Conservation (phyloP, 1,140 invertebrate species). For the Medauroidea extradentata region DNA sequence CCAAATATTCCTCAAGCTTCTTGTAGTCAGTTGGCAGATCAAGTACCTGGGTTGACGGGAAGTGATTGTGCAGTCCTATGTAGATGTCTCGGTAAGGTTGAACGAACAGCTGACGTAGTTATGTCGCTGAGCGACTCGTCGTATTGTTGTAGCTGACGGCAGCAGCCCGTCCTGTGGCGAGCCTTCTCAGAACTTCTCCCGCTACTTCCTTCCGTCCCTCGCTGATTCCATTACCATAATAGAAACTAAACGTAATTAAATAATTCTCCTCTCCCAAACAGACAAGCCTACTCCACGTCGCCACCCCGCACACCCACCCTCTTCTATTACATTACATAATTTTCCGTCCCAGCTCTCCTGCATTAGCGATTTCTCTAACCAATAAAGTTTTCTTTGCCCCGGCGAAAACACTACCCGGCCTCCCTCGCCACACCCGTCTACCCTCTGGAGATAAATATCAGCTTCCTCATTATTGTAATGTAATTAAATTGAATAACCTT, state of each 20-base stretch:
- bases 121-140: too few relatives aligned
- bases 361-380: conserved; percentile 4
- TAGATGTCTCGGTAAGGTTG: too few relatives aligned
- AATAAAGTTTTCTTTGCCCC: background rate
- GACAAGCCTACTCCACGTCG: background rate
- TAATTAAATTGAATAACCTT: conserved; percentile 19
- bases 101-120: too few relatives aligned
- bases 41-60: too few relatives aligned
- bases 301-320: background rate
- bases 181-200: background rate
- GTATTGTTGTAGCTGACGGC: too few relatives aligned
- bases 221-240: conserved; percentile 20
- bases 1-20: too few relatives aligned
- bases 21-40: too few relatives aligned
- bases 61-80: too few relatives aligned
- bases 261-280: conserved; percentile 8
- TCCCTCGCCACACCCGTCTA: background rate
- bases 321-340: conserved; percentile 16
- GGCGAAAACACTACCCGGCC: background rate
- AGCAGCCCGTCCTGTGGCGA: too few relatives aligned
- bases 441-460: conserved; percentile 16
- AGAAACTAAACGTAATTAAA: conserved; percentile 21
- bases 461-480: conserved; percentile 18
- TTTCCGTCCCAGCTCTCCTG: too few relatives aligned
- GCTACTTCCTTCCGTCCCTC: background rate